Evolutionary conservation across 2,797 vertebrate species (phyloP).

Genomic region (Platyrinchus mystaceus): DNA sequence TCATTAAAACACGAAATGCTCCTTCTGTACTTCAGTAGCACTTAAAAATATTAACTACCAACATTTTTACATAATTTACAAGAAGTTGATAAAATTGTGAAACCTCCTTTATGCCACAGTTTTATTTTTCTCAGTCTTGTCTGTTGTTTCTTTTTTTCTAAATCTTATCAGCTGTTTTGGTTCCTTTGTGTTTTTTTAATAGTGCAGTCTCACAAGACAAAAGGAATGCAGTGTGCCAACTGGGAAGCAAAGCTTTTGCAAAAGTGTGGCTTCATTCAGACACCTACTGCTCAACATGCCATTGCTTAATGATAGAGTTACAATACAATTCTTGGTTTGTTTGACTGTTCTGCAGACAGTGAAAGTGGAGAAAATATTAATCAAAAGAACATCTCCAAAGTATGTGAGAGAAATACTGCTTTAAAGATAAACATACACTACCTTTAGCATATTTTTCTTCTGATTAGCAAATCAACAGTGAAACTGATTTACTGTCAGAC

Average conservation of each 20-base stretch:
- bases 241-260: background rate
- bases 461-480: background rate
- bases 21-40: background rate
- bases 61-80: background rate
- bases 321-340: background rate
- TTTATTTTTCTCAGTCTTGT: background rate
- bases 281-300: background rate
- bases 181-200: background rate
- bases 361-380: background rate
- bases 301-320: background rate
- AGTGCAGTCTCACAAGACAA: background rate
- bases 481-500: background rate
- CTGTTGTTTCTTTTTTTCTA: background rate
- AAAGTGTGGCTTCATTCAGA: background rate
- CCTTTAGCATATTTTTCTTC: background rate
- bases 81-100: background rate
- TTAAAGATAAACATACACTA: background rate
- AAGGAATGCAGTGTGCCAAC: background rate
- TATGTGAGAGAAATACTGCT: background rate
- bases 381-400: background rate
- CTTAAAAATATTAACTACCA: background rate
- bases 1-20: background rate
- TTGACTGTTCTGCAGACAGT: background rate
- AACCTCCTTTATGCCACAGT: background rate
- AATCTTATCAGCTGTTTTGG: background rate